phyloP scores from a whole-genome alignment of 1,140 invertebrate genomes.

The Atopsyche davidsoni region DNA sequence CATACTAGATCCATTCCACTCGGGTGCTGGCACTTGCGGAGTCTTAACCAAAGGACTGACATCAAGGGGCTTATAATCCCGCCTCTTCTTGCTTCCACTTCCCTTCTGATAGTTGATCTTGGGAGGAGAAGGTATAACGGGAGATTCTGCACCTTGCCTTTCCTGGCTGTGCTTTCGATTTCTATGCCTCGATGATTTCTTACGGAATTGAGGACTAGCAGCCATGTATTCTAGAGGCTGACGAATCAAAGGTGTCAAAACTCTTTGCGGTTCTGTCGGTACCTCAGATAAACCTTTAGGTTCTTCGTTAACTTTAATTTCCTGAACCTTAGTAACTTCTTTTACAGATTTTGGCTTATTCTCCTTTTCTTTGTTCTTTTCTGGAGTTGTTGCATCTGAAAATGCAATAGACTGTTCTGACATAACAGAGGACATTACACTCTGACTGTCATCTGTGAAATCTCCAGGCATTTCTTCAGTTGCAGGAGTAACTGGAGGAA shows the following conservation, averaged over 20 bases:
- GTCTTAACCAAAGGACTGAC: constrained; percentile 39
- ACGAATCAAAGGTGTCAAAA: constrained; percentile 54
- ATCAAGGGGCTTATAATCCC: constrained; percentile 49
- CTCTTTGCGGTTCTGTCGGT: constrained; percentile 24
- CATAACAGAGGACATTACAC: constrained; percentile 63
- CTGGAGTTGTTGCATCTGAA: constrained; percentile 49
- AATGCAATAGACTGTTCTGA: constrained; percentile 61
- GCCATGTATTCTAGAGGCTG: constrained; percentile 60
- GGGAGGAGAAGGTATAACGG: constrained; percentile 52
- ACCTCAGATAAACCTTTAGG: constrained; percentile 37
- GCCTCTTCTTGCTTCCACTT: constrained; percentile 47
- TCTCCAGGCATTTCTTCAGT: constrained; percentile 56
- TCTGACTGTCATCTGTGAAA: constrained; percentile 63
- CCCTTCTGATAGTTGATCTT: constrained; percentile 52
- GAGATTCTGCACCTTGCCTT: constrained; percentile 54
- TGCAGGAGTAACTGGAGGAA: constrained; percentile 52
- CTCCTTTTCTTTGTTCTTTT: constrained; percentile 31
- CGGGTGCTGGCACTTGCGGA: constrained; percentile 26
- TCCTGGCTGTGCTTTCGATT: constrained; percentile 54
- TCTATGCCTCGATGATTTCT: constrained; percentile 59
- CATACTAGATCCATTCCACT: constrained; percentile 61
- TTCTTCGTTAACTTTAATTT: constrained; percentile 39
- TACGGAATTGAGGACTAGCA: constrained; percentile 51
- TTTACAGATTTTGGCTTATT: constrained; percentile 23
- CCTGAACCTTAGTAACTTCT: constrained; percentile 46